Base-by-base conservation (phyloP, 53 echinoderm and acorn worm species). In the Apostichopus leukothele region DNA sequence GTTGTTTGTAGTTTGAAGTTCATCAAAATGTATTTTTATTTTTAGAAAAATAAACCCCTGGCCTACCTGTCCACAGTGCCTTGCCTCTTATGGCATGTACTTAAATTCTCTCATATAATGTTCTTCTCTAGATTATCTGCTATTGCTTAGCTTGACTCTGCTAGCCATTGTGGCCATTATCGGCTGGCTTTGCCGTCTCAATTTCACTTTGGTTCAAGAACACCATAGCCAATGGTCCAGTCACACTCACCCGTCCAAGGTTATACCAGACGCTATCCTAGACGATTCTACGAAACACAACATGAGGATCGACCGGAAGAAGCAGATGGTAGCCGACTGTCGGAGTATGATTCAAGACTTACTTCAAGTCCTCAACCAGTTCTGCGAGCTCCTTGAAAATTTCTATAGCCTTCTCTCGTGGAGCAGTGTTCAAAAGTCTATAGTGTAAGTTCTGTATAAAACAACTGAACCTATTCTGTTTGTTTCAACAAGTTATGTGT, bases 321-420 rank as follows among this genome's bases (percentile, higher is more conserved):
- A 86, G 57, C 66, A 86, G 86, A 84, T 86, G 20, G 75, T 93
- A 59, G 74, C 51, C 18, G 93, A 93, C 18, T 93, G 85, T 61
- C 86, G 93, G 39, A 76, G 76, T 50, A 89, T 91, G 91, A 91
- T 91, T 50, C 78, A 80, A 67, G 90, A 87, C 51, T 71, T 92
- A 16, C 73, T 53, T 22, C 50, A 74, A 53, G 21, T 75, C 88
- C 54, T 88, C 10, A 59, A 76, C 16, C 52, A 88, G 52, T 10
- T 51, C 16, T 75, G 75, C 25, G 10, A 75, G 52, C 73, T 85
- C 14, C 66, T 85, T 9, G 85, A 85, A 85, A 5, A 23, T 20
- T 39, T 85, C 67, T 85, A 85, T 50, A 50, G 5, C 14, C 66
- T 85, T 50, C 68, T 85, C 20, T 85, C 85, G 12, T 85, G 85